Conservation (phyloP, 2,113 vertebrate species). For the Marcusenius ussheri region DNA sequence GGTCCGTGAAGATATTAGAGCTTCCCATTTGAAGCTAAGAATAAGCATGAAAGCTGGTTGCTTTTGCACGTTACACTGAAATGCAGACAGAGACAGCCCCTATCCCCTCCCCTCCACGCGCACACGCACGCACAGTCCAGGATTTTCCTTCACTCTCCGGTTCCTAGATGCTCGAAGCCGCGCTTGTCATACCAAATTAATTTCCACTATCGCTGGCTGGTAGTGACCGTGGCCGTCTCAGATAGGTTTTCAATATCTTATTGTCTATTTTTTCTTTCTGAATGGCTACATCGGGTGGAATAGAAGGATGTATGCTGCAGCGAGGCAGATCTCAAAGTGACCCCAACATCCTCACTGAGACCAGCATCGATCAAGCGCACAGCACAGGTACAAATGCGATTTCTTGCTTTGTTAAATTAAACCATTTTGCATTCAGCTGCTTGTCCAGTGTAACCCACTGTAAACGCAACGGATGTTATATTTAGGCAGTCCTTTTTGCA, state of each 20-base stretch:
- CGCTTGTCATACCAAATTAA: constrained; percentile 40
- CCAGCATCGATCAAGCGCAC: constrained; percentile 59
- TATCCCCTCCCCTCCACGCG: constrained; percentile 34
- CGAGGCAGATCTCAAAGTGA: constrained; percentile 86
- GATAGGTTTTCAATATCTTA: constrained; percentile 42
- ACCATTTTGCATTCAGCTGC: not conserved
- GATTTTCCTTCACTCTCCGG: constrained; percentile 44
- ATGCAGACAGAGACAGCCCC: constrained; percentile 32
- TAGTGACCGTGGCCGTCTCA: constrained; percentile 61
- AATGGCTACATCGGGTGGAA: constrained; percentile 79
- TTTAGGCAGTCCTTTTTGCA: not conserved
- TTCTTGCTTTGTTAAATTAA: constrained; percentile 7
- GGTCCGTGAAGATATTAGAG: not conserved
- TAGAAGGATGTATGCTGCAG: constrained; percentile 70
- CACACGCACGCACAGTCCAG: constrained; percentile 31
- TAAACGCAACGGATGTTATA: not conserved
- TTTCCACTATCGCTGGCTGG: constrained; percentile 43
- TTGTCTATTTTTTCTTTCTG: constrained; percentile 35
- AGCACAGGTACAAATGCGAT: constrained; percentile 62
- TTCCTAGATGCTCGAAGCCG: constrained; percentile 44
- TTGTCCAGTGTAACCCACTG: not conserved
- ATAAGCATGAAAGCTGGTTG: not conserved
- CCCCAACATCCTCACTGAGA: constrained; percentile 80
- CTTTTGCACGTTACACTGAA: not conserved
- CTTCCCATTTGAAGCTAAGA: not conserved